phyloP scores from a whole-genome alignment of 64 coral and sea anemone species.

The Montipora foliosa region DNA sequence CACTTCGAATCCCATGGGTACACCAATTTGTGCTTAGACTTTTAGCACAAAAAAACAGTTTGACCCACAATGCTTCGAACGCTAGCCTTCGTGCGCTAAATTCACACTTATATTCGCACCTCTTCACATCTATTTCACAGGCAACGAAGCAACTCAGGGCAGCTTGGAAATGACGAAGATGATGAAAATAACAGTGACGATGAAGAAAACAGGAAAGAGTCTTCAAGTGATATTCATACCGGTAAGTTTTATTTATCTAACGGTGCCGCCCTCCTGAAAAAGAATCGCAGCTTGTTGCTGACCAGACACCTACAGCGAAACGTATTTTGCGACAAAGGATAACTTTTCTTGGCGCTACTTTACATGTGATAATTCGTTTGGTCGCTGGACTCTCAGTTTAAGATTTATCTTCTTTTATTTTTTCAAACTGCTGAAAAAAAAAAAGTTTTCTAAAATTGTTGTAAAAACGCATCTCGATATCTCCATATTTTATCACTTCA shows the following conservation, averaged over 20 bases:
- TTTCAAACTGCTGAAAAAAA: too few relatives aligned
- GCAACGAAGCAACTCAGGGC: constrained; percentile 39
- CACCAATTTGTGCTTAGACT: constrained; percentile 4
- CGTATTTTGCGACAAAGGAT: not conserved
- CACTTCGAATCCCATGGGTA: constrained; percentile 38
- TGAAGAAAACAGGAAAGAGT: constrained; percentile 38
- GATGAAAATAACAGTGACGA: constrained; percentile 73
- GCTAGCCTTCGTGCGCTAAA: constrained; percentile 11
- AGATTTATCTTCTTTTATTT: not conserved
- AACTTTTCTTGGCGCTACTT: not conserved
- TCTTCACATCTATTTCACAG: constrained; percentile 24
- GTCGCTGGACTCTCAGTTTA: not conserved
- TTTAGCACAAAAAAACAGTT: constrained; percentile 44
- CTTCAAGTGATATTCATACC: not conserved
- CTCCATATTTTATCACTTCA: not conserved
- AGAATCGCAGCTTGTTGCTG: not conserved
- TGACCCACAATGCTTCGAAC: constrained; percentile 43
- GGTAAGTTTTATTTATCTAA: constrained; percentile 28
- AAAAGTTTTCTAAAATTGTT: too few relatives aligned
- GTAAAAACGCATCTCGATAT: not conserved
- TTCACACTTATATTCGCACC: constrained; percentile 64
- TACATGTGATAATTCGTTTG: not conserved
- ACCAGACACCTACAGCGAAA: not conserved
- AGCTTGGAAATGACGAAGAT: constrained; percentile 44
- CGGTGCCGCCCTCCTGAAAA: constrained; percentile 24